A percentile compares a stretch with the other conserved stretches of the same genome.
Evolutionary conservation across 2,113 vertebrate genomes (phyloP).

Genomic region (Phalacrocorax carbo): DNA sequence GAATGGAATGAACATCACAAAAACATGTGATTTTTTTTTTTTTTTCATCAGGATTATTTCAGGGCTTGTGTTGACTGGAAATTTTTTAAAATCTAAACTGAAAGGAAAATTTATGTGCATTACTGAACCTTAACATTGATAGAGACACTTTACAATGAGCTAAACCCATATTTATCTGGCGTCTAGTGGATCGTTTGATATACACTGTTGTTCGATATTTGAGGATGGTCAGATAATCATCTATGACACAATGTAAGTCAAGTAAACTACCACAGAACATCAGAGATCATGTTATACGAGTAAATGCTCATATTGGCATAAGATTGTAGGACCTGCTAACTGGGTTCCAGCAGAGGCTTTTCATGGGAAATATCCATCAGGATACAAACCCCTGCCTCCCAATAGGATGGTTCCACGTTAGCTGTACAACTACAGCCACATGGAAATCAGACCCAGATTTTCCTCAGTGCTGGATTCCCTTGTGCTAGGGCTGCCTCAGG

Average conservation of each 20-base stretch:
- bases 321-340: background rate
- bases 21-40: background rate
- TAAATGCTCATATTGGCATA: rapidly evolving
- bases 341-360: background rate
- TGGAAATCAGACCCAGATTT: background rate
- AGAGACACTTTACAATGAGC: background rate
- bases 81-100: background rate
- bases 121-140: background rate
- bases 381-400: background rate
- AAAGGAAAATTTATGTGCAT: background rate
- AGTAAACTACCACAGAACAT: background rate
- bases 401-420: background rate
- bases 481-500: background rate
- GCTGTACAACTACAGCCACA: rapidly evolving
- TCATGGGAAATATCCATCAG: background rate
- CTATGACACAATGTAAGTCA: background rate
- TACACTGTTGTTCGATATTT: rapidly evolving
- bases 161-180: background rate
- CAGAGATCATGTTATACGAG: background rate
- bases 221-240: background rate
- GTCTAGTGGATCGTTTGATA: too few species aligned
- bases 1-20: background rate
- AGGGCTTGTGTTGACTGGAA: background rate
- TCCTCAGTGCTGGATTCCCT: too few species aligned
- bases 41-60: background rate